Evolutionary conservation across 2,888 invertebrate species (phyloP).

Genomic region (Phalera bucephala): DNA sequence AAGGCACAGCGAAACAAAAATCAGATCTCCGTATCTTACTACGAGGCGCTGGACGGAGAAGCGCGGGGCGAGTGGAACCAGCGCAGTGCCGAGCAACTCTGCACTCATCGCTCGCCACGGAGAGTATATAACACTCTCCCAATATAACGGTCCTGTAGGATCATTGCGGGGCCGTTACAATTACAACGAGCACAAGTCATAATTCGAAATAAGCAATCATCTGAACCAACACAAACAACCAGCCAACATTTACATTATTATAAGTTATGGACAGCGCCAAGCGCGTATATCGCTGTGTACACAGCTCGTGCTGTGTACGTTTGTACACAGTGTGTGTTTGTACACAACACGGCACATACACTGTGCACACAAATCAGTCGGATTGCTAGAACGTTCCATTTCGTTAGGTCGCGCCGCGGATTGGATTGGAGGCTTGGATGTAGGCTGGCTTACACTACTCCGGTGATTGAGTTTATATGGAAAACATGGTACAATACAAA

Average conservation of each 20-base stretch:
- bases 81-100: no score
- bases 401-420: constrained; percentile 1
- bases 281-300: not conserved
- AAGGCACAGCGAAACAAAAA: no score
- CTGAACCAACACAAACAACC: not conserved
- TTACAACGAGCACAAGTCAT: no score
- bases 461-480: not conserved
- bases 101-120: no score
- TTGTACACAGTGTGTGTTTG: not conserved
- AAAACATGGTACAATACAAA: not conserved
- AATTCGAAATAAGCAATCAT: not conserved
- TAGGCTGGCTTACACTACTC: not conserved
- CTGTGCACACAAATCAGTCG: constrained; percentile 6
- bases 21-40: no score
- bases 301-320: no score
- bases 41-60: no score
- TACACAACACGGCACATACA: not conserved
- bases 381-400: constrained; percentile 5
- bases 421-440: constrained; percentile 1
- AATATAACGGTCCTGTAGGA: no score
- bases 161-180: no score
- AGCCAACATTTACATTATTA: not conserved
- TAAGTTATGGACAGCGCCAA: not conserved
- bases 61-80: no score
- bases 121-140: no score